A percentile compares a stretch with the other conserved stretches of the same genome.
Conservation (phyloP, 2,888 invertebrate genomes). For the Pseudococcus viburni region DNA sequence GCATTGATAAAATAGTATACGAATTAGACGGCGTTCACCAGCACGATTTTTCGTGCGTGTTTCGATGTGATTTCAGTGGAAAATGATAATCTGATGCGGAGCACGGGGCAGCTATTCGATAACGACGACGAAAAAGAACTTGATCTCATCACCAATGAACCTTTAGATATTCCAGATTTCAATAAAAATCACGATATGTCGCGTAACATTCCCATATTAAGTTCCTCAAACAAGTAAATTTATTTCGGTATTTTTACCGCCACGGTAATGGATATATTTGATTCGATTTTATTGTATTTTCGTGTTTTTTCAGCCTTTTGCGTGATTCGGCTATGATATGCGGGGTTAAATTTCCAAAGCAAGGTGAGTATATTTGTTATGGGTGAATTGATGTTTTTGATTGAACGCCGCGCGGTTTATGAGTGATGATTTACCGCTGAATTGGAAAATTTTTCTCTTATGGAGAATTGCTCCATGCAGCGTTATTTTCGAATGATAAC, state of each 20-base stretch:
- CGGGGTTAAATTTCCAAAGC: slow-evolving; percentile 35
- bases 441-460: background rate
- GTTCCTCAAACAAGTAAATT: slow-evolving; percentile 60
- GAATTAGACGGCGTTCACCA: background rate
- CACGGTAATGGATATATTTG: background rate
- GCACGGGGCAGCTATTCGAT: slow-evolving; percentile 49
- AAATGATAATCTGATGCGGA: slow-evolving; percentile 61
- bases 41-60: background rate
- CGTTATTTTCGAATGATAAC: too few relatives aligned
- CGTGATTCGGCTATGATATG: slow-evolving; percentile 27
- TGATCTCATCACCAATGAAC: slow-evolving; percentile 62
- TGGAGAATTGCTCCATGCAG: background rate
- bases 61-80: slow-evolving; percentile 53
- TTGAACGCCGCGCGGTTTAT: background rate
- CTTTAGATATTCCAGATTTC: slow-evolving; percentile 62
- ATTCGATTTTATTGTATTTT: background rate
- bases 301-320: slow-evolving; percentile 23
- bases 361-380: slow-evolving; percentile 29
- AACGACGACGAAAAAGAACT: slow-evolving; percentile 63
- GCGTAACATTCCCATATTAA: slow-evolving; percentile 62
- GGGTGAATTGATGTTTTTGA: background rate
- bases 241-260: background rate
- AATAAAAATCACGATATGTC: slow-evolving; percentile 54
- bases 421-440: background rate
- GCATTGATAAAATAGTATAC: background rate